Evolutionary conservation across 2,113 vertebrate genomes (phyloP).

Genomic region (Ictalurus punctatus): DNA sequence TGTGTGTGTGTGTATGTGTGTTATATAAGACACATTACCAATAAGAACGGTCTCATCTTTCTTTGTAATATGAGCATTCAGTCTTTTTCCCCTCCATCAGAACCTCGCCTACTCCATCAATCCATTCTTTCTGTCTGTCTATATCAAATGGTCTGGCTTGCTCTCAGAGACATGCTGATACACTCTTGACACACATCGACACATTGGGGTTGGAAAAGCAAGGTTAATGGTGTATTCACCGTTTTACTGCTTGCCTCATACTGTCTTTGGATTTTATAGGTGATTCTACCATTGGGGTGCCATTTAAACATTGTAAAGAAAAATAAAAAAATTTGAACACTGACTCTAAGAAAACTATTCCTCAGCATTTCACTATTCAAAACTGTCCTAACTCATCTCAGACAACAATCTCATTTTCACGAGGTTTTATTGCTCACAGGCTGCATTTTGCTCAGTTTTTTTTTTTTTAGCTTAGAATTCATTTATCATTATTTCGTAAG

Average conservation of each 20-base stretch:
- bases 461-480: background rate
- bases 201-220: background rate
- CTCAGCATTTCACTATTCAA: background rate
- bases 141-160: conserved; percentile 6
- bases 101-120: conserved; percentile 24
- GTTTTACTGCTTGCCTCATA: background rate
- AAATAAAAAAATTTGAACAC: background rate
- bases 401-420: background rate
- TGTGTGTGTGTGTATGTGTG: conserved; percentile 1
- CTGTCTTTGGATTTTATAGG: background rate
- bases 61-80: conserved; percentile 61
- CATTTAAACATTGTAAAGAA: background rate
- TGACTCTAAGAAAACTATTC: background rate
- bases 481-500: background rate
- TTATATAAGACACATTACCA: conserved; percentile 60
- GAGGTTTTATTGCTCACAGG: background rate
- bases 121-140: background rate
- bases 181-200: background rate
- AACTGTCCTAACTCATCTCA: background rate
- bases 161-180: background rate
- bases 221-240: background rate
- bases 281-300: background rate
- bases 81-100: conserved; percentile 44
- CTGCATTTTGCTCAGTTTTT: background rate
- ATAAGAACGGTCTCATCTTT: conserved; percentile 64